Percentiles rank a stretch among this genome's conserved stretches.
Evolutionary conservation across 2,113 vertebrate genomes (phyloP).

Genomic region (Pangasianodon hypophthalmus): DNA sequence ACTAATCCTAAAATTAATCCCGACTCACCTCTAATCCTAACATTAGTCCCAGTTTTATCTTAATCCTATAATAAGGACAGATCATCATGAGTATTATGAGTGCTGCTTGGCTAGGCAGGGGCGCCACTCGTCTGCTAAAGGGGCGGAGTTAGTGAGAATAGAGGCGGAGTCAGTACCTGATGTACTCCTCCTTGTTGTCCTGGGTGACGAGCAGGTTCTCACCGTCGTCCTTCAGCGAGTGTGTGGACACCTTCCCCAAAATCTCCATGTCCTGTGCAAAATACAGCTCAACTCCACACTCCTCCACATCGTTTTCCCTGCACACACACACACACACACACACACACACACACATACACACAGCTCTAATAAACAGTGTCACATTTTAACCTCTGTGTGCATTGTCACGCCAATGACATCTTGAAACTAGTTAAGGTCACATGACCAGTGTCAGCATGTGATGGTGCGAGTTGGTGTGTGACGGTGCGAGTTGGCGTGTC

Average conservation of each 20-base stretch:
- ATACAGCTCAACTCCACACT: constrained; percentile 93
- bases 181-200: constrained; percentile 98
- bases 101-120: neutral
- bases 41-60: neutral
- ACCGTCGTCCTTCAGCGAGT: constrained; percentile 91
- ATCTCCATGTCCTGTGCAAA: constrained; percentile 99
- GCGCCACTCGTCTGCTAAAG: neutral
- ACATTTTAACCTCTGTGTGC: neutral
- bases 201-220: constrained; percentile 91
- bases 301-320: constrained; percentile 94
- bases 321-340: constrained; percentile 29
- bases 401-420: neutral
- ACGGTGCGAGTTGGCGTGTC: no score
- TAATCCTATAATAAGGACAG: neutral
- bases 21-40: neutral
- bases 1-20: neutral
- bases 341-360: neutral
- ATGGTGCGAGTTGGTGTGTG: neutral
- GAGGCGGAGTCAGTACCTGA: constrained; percentile 75
- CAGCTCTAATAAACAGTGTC: neutral
- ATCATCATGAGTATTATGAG: neutral
- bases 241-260: constrained; percentile 93
- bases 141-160: neutral
- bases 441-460: neutral
- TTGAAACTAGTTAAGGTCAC: neutral